These are phyloP conservation scores for Catonia carolina DNA, from an alignment of 2,888 invertebrate species.

Conservation along the genomic window DNA sequence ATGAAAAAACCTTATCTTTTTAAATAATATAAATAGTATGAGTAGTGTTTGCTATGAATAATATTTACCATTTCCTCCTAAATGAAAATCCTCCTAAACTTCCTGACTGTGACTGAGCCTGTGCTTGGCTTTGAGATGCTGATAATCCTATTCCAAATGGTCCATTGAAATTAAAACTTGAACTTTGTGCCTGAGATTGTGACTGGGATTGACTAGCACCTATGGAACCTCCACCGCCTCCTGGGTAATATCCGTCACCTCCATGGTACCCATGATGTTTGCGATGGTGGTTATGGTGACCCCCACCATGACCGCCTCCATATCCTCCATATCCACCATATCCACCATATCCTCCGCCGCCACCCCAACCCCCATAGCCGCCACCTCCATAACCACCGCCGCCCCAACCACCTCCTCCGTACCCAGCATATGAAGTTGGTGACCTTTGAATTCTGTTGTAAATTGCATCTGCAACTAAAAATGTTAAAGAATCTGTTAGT, in stretches of 20 bases:
- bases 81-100: no score
- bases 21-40: no score
- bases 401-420: constrained; percentile 34
- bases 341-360: constrained; percentile 19
- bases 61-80: no score
- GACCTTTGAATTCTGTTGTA: background rate
- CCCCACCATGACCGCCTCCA: constrained; percentile 11
- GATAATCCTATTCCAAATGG: constrained; percentile 12
- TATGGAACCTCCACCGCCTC: background rate
- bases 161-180: constrained; percentile 3
- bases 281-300: background rate
- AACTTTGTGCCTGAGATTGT: constrained; percentile 9
- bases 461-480: background rate
- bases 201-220: constrained; percentile 11
- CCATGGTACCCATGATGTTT: constrained; percentile 2
- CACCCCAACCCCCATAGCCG: constrained; percentile 8
- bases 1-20: no score
- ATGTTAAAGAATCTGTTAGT: no score
- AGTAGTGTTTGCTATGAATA: no score
- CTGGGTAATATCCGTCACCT: background rate
- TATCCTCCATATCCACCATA: constrained; percentile 6
- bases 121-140: background rate
- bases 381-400: constrained; percentile 34
- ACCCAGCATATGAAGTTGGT: constrained; percentile 29
- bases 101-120: no score